Conservation (phyloP, 1,140 invertebrate species). For the Aphis gossypii region DNA sequence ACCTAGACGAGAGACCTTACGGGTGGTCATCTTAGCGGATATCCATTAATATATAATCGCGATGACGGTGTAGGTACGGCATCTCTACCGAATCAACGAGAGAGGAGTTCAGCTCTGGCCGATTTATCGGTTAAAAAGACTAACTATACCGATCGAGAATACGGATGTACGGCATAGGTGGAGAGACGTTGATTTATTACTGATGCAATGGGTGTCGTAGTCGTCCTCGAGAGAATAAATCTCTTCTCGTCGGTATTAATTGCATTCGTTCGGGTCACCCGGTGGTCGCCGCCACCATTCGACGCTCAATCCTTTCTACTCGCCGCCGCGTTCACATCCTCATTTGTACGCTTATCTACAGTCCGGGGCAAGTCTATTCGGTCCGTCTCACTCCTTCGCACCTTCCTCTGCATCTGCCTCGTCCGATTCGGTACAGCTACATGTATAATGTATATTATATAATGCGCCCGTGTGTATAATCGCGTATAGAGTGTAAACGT, state of each 20-base stretch:
- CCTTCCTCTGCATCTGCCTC: neutral
- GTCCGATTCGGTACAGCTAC: neutral
- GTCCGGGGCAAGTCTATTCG: neutral
- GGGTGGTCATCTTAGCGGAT: neutral
- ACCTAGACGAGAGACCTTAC: neutral
- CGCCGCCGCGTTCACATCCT: neutral
- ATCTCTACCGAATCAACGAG: neutral
- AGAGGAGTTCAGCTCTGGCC: neutral
- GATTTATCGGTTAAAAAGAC: neutral
- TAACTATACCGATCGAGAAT: neutral
- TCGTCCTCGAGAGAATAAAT: conserved; percentile 20
- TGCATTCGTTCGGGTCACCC: conserved; percentile 9
- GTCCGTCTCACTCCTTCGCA: neutral
- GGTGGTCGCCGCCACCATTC: neutral
- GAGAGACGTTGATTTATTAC: conserved; percentile 34
- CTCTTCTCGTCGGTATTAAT: conserved; percentile 35
- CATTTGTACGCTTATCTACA: neutral
- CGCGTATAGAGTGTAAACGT: neutral
- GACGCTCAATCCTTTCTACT: neutral
- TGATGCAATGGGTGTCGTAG: conserved; percentile 16
- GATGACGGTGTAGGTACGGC: neutral
- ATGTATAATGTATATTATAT: neutral
- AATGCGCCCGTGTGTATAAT: neutral
- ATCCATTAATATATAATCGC: neutral
- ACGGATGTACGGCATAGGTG: no score